Evolutionary conservation across 2,113 vertebrate species (phyloP), one percentile per base, ranked within the genome.

Genomic region (Coregonus clupeaformis): DNA sequence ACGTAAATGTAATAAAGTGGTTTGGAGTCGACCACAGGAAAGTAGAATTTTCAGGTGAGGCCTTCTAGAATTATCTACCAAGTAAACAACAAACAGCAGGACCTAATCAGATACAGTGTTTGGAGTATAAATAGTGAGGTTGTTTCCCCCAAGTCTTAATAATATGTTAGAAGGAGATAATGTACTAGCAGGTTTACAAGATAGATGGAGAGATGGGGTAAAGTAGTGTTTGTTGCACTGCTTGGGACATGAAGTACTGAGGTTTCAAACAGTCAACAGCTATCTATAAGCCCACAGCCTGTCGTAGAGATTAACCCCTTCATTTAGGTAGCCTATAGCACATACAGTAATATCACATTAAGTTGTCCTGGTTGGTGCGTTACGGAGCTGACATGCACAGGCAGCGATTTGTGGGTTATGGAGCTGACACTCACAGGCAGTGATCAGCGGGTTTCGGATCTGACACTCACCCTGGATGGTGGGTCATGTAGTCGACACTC

Each of bases 391-490:
- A 69, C 18, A 69, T 96, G 90, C 82, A 99, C 97, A 27, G 27
- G 1, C 27, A 1, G 2, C 27, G 27, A 27, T 27, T 27, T 1
- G 27, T 27, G 1, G 4, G 42, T 45, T 45, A 11, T 45, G 9
- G 42, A 45, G 42, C 9, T 45, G 42, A 5, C 5, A 5, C 5
- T 3, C 42, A 45, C 42, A 45, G 5, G 4, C 2, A 6, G 42
- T 3, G 42, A 45, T 45, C 4, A 3, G 42, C 1, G 18, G 24
- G 52, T 20, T 1, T 1, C 29, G 3, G 18, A 9, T 5, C 57
- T 3, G 62, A 69, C 18, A 69, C 96, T 90, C 82, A 99, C 97
- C 95, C 87, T 97, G 96, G 83, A 98, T 99, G 87, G 96, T 98
- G 90, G 1, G 1, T 27, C 27, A 27, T 27, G 27, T 1, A 27